A percentile compares a stretch with the other conserved stretches of the same genome.
Conservation (phyloP, 2,888 invertebrate species). For the Chironomus riparius region DNA sequence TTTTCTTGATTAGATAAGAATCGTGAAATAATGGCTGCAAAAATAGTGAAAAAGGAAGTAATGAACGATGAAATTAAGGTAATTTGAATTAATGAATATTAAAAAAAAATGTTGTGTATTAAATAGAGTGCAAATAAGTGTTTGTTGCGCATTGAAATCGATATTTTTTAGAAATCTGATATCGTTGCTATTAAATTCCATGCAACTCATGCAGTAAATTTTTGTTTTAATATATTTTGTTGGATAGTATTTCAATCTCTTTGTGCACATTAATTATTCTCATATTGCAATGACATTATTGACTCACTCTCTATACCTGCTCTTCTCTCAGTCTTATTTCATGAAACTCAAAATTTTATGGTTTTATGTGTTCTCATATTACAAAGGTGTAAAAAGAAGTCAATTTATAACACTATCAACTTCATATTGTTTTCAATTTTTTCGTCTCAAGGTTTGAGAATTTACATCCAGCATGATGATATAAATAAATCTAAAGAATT, state of each 20-base stretch:
- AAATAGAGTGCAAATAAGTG: neutral
- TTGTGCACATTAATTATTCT: neutral
- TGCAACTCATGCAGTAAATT: neutral
- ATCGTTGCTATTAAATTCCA: neutral
- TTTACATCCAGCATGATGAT: no score
- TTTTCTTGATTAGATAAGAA: neutral
- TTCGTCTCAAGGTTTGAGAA: no score
- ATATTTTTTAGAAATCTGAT: constrained; percentile 15
- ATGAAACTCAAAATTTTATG: neutral
- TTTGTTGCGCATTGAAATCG: neutral
- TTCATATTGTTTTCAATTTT: neutral
- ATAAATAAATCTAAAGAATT: no score
- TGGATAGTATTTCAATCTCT: neutral
- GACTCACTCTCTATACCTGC: neutral
- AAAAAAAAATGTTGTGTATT: no score
- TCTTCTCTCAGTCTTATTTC: neutral
- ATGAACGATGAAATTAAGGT: constrained; percentile 70
- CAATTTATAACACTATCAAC: constrained; percentile 10
- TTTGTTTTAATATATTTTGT: neutral
- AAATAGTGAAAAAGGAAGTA: constrained; percentile 53
- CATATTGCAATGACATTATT: neutral
- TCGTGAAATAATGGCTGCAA: neutral
- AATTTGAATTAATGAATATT: constrained; percentile 30
- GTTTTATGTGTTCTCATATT: constrained; percentile 10
- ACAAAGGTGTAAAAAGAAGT: constrained; percentile 4